phyloP scores from a whole-genome alignment of 2,113 vertebrate species.

The Xiphophorus couchianus region DNA sequence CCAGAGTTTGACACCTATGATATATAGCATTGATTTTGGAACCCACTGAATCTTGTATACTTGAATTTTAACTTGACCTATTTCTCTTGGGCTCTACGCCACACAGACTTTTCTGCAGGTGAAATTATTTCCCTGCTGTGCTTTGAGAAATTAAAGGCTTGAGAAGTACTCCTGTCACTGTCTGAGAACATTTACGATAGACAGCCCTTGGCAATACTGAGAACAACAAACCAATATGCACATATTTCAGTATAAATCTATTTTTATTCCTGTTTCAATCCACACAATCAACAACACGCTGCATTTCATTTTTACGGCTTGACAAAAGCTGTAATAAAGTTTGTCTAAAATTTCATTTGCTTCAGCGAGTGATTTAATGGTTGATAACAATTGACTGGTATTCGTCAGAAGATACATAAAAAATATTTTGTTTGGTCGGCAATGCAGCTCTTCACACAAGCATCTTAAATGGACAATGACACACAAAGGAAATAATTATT shows the following conservation, averaged over 20 bases:
- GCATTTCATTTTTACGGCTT: not conserved
- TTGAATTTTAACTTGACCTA: not conserved
- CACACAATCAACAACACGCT: conserved; percentile 10
- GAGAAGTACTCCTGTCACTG: conserved; percentile 20
- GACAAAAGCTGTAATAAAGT: conserved; percentile 7
- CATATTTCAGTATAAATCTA: not conserved
- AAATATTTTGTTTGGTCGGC: not conserved
- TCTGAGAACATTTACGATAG: conserved; percentile 2
- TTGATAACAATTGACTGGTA: conserved; percentile 14
- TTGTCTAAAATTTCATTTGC: conserved; percentile 19
- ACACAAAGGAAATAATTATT: conserved; percentile 37
- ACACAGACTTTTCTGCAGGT: conserved; percentile 40
- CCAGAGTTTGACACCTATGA: too few species aligned
- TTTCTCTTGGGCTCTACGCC: conserved; percentile 1
- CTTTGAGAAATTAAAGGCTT: conserved; percentile 28
- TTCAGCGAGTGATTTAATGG: conserved; percentile 1
- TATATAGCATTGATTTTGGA: not conserved
- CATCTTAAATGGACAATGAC: conserved; percentile 7
- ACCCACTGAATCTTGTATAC: not conserved
- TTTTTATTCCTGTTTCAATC: not conserved
- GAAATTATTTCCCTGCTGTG: conserved; percentile 11
- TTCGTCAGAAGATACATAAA: conserved; percentile 3
- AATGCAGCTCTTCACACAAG: conserved; percentile 27
- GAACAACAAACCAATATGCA: not conserved
- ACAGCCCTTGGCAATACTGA: not conserved